Percentiles rank a stretch among this genome's conserved stretches.
Evolutionary conservation across 2,113 vertebrate species (phyloP).

Genomic region (Phalacrocorax pelagicus): DNA sequence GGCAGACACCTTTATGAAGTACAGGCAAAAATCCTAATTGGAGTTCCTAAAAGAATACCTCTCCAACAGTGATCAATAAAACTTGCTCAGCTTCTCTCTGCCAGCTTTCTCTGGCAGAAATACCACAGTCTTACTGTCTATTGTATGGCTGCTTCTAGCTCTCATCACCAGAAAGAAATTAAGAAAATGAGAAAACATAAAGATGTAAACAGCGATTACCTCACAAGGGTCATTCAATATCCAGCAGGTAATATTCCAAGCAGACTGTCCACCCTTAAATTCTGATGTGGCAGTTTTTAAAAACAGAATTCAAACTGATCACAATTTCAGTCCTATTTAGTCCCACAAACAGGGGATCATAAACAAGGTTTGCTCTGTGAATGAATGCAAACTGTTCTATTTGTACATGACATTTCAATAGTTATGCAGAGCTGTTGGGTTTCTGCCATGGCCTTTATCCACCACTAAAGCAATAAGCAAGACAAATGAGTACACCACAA

Average conservation of each 20-base stretch:
- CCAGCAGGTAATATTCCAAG: not conserved
- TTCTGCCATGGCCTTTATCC: not conserved
- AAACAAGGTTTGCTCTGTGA: not conserved
- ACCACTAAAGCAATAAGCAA: not conserved
- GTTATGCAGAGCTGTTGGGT: not conserved
- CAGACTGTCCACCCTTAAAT: not conserved
- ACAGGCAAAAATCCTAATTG: not conserved
- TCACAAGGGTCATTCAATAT: not conserved
- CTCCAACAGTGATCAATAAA: not conserved
- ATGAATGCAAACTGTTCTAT: not conserved
- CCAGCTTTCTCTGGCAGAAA: not conserved
- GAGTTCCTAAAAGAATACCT: not conserved
- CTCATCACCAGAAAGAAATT: not conserved
- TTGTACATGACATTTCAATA: not conserved
- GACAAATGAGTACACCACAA: not conserved
- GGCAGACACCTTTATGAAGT: not conserved
- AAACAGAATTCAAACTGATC: not conserved
- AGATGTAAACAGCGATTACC: not conserved
- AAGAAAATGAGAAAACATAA: not conserved
- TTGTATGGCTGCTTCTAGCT: not conserved
- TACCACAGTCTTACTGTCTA: not conserved
- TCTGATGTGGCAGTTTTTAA: not conserved
- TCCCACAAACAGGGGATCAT: not conserved
- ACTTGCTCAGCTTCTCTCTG: not conserved
- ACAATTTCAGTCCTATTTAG: not conserved